phyloP scores from a whole-genome alignment of 2,888 invertebrate genomes.

The Eupithecia dodoneata region DNA sequence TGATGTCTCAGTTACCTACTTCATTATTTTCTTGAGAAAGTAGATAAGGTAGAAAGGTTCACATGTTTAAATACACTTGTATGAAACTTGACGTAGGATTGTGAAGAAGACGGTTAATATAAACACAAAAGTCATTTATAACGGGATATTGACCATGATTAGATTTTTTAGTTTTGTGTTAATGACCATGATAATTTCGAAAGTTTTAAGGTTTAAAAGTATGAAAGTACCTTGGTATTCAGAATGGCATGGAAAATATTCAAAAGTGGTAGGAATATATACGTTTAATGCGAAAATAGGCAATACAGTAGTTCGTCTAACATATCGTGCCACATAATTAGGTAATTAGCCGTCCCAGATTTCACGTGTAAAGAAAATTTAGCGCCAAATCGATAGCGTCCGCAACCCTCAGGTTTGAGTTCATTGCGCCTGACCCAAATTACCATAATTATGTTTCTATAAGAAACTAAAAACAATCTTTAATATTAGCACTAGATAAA shows the following conservation, averaged over 20 bases:
- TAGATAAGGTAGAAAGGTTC: not conserved
- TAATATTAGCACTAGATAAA: not conserved
- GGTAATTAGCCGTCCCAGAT: constrained; percentile 31
- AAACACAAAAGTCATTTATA: too few relatives aligned
- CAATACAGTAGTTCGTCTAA: not conserved
- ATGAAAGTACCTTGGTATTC: not conserved
- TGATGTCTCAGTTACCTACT: not conserved
- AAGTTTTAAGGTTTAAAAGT: not conserved
- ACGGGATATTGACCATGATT: too few relatives aligned
- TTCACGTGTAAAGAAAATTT: constrained; percentile 31
- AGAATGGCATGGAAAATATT: too few relatives aligned
- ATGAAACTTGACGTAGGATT: not conserved
- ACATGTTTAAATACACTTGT: not conserved
- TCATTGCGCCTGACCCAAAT: constrained; percentile 35
- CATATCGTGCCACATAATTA: constrained; percentile 23
- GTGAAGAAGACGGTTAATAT: not conserved
- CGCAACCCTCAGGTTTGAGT: constrained; percentile 31
- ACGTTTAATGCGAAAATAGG: not conserved
- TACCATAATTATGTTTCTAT: constrained; percentile 26
- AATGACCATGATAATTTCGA: too few relatives aligned
- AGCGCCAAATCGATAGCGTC: constrained; percentile 34
- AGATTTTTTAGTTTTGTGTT: too few relatives aligned
- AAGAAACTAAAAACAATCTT: not conserved
- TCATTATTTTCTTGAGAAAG: not conserved
- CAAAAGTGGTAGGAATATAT: not conserved